Percentiles rank a stretch among this genome's conserved stretches.
phyloP scores from a whole-genome alignment of 2,797 vertebrate species.

The Lerista edwardsae region DNA sequence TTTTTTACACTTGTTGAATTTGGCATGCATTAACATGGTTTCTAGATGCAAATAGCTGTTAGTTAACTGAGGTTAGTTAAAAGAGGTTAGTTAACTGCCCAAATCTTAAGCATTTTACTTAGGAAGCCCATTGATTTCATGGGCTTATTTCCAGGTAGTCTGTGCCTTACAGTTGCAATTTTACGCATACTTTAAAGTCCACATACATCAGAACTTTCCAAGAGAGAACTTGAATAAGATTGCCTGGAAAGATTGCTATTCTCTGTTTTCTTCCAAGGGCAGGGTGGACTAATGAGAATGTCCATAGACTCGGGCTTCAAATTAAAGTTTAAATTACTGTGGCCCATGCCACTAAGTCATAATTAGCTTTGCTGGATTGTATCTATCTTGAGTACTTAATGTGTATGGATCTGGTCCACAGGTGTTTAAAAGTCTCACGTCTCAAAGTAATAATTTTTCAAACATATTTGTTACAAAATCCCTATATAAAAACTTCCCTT shows the following conservation, averaged over 20 bases:
- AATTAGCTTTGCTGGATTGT: neutral
- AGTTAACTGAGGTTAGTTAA: neutral
- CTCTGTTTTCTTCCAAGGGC: neutral
- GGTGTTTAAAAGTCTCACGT: constrained; percentile 30
- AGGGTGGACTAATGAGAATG: neutral
- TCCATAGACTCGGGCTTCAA: neutral
- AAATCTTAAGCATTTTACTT: neutral
- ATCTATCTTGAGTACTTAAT: constrained; percentile 29
- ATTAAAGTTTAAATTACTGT: neutral
- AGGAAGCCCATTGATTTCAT: neutral
- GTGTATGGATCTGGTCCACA: constrained; percentile 31
- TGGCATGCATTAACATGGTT: neutral
- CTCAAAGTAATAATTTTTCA: neutral
- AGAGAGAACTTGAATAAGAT: neutral
- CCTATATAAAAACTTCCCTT: constrained; percentile 41
- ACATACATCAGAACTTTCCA: neutral
- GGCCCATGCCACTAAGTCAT: neutral
- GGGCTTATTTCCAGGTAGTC: neutral
- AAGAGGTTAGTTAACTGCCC: too few species aligned
- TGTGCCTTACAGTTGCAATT: neutral
- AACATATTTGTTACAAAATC: constrained; percentile 30
- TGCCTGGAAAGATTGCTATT: neutral
- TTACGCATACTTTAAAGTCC: neutral
- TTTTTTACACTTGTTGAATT: neutral
- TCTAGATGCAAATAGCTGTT: neutral